phyloP scores from a whole-genome alignment of 2,888 invertebrate genomes.

The Homarus gammarus region DNA sequence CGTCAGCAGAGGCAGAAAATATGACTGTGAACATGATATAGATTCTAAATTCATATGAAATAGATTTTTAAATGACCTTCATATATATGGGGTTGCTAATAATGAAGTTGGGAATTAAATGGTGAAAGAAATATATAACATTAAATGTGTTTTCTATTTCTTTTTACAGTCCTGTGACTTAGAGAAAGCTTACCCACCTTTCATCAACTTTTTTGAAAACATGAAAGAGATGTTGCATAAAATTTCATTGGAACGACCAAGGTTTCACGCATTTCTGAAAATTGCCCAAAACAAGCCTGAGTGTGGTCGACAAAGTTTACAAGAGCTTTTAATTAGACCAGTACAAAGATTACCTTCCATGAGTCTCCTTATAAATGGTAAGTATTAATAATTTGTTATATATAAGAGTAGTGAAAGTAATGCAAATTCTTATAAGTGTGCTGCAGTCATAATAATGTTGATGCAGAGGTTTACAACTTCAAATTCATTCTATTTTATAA shows the following conservation, averaged over 20 bases:
- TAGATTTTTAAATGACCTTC: neutral
- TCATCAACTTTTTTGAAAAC: conserved; percentile 98
- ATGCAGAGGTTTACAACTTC: too few species aligned
- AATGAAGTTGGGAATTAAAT: neutral
- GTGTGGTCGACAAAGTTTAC: conserved; percentile 96
- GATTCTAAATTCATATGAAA: too few species aligned
- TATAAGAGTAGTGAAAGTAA: neutral
- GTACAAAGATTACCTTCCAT: conserved; percentile 98
- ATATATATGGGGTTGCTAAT: neutral
- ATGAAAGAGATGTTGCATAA: conserved; percentile 94
- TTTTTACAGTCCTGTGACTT: conserved; percentile 82
- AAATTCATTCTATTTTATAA: too few species aligned
- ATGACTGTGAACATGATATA: too few species aligned
- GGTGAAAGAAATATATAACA: neutral
- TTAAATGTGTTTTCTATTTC: neutral
- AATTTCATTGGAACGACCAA: conserved; percentile 94
- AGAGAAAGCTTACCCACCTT: conserved; percentile 96
- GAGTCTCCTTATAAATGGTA: conserved; percentile 94
- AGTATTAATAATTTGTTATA: conserved; percentile 77
- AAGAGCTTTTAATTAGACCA: conserved; percentile 97
- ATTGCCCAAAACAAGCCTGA: conserved; percentile 93
- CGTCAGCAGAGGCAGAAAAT: too few species aligned
- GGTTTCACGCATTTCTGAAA: conserved; percentile 99
- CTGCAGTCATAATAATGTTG: too few species aligned
- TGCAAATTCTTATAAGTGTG: too few species aligned